Evolutionary conservation across 2,888 invertebrate genomes (phyloP).

Genomic region (Prostheceraeus crozeri): DNA sequence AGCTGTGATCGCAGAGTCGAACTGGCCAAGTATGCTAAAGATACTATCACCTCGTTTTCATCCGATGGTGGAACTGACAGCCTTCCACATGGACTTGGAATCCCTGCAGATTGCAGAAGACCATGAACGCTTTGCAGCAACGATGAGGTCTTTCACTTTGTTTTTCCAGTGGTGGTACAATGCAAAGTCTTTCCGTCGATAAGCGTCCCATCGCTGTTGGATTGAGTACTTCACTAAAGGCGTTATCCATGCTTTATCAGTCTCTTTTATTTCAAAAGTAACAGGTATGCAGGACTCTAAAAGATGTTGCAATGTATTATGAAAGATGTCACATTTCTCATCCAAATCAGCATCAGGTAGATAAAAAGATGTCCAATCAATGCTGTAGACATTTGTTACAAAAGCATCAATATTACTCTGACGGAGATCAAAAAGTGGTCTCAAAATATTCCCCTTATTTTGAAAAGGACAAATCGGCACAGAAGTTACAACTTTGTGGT

Average conservation of each 20-base stretch:
- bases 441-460: background rate
- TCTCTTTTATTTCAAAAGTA: background rate
- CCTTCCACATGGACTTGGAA: too few relatives aligned
- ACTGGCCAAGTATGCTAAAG: too few relatives aligned
- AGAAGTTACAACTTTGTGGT: background rate
- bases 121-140: slow-evolving; percentile 5
- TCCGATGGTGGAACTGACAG: too few relatives aligned
- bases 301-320: background rate
- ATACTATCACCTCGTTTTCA: too few relatives aligned
- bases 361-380: background rate
- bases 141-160: slow-evolving; percentile 19
- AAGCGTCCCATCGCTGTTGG: slow-evolving; percentile 2
- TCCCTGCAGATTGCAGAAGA: too few relatives aligned
- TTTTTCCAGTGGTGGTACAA: slow-evolving; percentile 21
- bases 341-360: background rate
- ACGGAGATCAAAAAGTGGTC: slow-evolving; percentile 2
- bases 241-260: slow-evolving; percentile 3
- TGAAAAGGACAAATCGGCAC: slow-evolving; percentile 1
- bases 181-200: background rate
- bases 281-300: background rate
- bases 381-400: background rate
- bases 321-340: background rate
- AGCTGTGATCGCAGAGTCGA: too few relatives aligned
- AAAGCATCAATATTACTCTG: background rate
- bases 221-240: background rate